phyloP scores from a whole-genome alignment of 2,113 vertebrate species.

The Pandion haliaetus region DNA sequence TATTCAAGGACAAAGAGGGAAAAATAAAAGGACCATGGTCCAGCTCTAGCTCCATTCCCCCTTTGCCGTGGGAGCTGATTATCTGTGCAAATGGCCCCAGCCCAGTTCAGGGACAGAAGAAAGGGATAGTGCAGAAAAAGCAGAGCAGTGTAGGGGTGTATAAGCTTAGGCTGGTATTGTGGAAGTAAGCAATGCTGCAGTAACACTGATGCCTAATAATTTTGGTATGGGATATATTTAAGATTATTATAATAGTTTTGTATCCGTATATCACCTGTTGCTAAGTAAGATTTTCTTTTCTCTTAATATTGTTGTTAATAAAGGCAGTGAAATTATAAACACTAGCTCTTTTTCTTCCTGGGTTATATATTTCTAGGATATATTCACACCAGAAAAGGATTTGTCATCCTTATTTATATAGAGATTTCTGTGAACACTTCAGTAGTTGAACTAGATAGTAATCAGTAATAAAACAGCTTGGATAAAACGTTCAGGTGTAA shows the following conservation, averaged over 20 bases:
- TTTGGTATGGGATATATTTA: background rate
- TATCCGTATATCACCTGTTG: background rate
- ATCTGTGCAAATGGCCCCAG: background rate
- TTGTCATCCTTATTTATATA: background rate
- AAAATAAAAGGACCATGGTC: background rate
- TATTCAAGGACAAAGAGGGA: background rate
- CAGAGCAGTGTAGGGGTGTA: background rate
- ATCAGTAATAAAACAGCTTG: background rate
- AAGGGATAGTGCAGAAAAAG: background rate
- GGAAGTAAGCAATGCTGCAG: background rate
- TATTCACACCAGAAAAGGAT: background rate
- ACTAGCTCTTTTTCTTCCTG: background rate
- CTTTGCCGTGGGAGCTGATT: background rate
- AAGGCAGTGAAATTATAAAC: background rate
- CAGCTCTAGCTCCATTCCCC: background rate
- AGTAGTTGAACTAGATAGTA: background rate
- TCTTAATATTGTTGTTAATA: background rate
- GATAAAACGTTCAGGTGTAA: background rate
- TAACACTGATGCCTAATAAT: background rate
- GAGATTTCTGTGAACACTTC: background rate
- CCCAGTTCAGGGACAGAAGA: background rate
- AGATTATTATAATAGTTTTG: background rate
- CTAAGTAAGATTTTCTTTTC: background rate
- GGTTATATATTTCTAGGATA: background rate
- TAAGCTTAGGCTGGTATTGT: background rate